Base-by-base conservation (phyloP, 1,140 invertebrate genomes). In the Cecropterus lyciades region DNA sequence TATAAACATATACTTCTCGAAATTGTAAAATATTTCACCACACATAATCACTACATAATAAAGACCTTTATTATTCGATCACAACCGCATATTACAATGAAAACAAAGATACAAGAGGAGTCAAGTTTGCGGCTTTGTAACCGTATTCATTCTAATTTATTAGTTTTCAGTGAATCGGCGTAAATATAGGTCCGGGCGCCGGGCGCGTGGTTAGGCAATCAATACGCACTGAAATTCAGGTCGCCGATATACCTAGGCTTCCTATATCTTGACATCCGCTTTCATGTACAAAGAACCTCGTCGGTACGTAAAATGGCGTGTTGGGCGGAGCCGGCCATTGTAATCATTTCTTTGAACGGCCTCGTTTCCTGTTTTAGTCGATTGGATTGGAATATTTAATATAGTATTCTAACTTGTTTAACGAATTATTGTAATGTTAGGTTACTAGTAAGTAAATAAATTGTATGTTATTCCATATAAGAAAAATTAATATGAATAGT, bases 141-240 rank as follows among this genome's bases (percentile, higher is more conserved):
- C 20, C 24, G 42, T 45, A 57, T 57, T 45, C 49, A 52, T 52
- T 52, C 27, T 45, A 27, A 52, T 52, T 52, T 46, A 59, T 59
- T 46, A 59, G 27, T 59, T 59, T 59, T 40, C 14, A 59, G n/a
- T 15, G 55, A 45, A 46, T 59, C 30, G 30, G 45, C 57, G 27
- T 60, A 17, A 60, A 60, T 60, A 60, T 46, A 59, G 55, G 55
- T 46, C 55, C 43, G 24, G 24, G 55, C 55, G 55, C 17, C 24
- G 49, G 10, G 15, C 27, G 27, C 15, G 51, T 53, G 27, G 27
- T 53, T 53, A 53, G 59, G 48, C 52, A 64, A 71, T 71, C 69
- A 56, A 71, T 71, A 67, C 69, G 43, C 65, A 60, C 65, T 71
- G 65, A 67, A 59, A 65, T 71, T 67, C 55, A 71, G 69, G 65